phyloP scores from a whole-genome alignment of 1,140 invertebrate genomes.

The Zaprionus ghesquierei region DNA sequence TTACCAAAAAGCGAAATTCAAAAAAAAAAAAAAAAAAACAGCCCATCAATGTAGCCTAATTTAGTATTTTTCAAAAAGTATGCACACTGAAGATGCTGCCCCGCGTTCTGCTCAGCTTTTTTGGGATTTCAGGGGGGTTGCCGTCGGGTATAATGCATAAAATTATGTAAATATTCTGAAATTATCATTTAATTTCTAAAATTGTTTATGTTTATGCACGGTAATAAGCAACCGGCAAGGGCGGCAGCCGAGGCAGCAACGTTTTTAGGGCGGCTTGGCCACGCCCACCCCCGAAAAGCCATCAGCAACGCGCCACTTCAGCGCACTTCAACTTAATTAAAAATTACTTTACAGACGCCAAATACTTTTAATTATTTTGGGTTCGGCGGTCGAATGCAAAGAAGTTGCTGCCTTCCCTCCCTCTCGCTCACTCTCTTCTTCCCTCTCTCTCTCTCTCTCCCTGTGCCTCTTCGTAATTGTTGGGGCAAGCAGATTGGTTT shows the following conservation, averaged over 20 bases:
- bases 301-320: constrained; percentile 49
- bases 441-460: neutral
- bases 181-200: constrained; percentile 81
- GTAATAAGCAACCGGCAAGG: constrained; percentile 73
- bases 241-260: neutral
- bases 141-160: constrained; percentile 68
- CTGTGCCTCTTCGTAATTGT: constrained; percentile 18
- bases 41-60: constrained; percentile 44
- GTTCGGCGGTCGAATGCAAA: constrained; percentile 73
- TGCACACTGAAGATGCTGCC: neutral
- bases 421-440: neutral
- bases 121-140: neutral
- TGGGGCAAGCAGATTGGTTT: constrained; percentile 10
- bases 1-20: constrained; percentile 30
- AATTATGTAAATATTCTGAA: constrained; percentile 78
- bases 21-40: neutral
- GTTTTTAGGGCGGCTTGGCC: too few relatives aligned
- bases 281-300: constrained; percentile 1
- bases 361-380: constrained; percentile 81
- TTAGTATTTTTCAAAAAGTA: constrained; percentile 5
- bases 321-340: constrained; percentile 79
- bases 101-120: neutral
- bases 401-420: constrained; percentile 15
- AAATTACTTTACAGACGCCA: constrained; percentile 80
- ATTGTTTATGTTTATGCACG: constrained; percentile 79